phyloP scores from a whole-genome alignment of 1,140 invertebrate genomes.

The Bombus sibiricus region DNA sequence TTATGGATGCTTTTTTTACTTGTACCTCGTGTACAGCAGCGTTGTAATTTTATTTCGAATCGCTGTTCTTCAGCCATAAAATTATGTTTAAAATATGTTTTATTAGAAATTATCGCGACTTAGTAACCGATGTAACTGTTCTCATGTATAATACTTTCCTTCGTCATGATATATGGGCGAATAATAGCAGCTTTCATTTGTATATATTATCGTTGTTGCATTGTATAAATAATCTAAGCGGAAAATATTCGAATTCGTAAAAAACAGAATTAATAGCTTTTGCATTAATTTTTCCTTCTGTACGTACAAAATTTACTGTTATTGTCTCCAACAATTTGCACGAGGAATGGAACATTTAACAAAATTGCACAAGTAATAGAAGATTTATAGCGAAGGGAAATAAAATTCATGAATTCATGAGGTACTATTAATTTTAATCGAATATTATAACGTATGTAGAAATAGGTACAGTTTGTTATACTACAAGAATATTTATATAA shows the following conservation, averaged over 20 bases:
- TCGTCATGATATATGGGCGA: not conserved
- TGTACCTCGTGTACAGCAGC: too few species aligned
- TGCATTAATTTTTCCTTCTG: not conserved
- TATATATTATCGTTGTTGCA: not conserved
- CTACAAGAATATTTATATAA: not conserved
- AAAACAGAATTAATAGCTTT: not conserved
- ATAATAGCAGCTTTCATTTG: not conserved
- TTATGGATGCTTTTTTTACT: not conserved
- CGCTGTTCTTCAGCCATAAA: not conserved
- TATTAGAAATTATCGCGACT: not conserved
- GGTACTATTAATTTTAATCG: not conserved
- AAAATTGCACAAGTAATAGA: not conserved
- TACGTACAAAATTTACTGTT: not conserved
- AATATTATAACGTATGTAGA: too few species aligned
- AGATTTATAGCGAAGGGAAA: not conserved
- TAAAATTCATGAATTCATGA: not conserved
- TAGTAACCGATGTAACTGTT: not conserved
- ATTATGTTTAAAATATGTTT: not conserved
- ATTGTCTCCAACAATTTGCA: not conserved
- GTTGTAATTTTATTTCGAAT: not conserved
- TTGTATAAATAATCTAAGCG: not conserved
- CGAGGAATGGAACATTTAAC: not conserved
- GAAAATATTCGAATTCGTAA: not conserved
- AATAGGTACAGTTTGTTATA: not conserved
- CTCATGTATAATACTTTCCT: not conserved